Evolutionary conservation across 2,888 invertebrate genomes (phyloP).

Genomic region (Prosopocoilus inquinatus): DNA sequence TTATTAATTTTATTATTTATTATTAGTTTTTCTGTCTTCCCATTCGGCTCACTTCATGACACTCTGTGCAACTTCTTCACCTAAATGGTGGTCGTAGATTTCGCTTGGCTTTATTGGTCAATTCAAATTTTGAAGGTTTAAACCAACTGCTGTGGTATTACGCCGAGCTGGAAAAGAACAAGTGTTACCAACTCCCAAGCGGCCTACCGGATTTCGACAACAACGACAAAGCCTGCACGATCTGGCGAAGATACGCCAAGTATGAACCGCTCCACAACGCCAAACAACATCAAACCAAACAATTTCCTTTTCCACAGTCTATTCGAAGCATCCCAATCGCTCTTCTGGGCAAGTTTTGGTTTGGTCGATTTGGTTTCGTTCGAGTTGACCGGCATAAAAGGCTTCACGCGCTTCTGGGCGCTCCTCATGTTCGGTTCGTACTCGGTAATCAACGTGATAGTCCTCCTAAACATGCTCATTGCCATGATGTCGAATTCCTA

Average conservation of each 20-base stretch:
- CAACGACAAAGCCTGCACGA: slow-evolving; percentile 77
- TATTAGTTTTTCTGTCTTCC: too few species aligned
- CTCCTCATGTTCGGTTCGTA: slow-evolving; percentile 95
- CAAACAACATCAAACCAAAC: not conserved
- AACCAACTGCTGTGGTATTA: slow-evolving; percentile 94
- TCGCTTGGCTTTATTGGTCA: not conserved
- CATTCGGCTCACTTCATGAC: too few species aligned
- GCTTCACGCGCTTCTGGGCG: slow-evolving; percentile 92
- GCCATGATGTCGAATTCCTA: slow-evolving; percentile 99
- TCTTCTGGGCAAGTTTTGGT: slow-evolving; percentile 96
- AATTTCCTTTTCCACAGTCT: slow-evolving; percentile 59
- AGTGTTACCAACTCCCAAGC: slow-evolving; percentile 74
- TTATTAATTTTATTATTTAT: too few species aligned
- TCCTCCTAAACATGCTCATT: slow-evolving; percentile 88
- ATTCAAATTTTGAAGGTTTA: slow-evolving; percentile 57
- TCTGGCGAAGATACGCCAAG: slow-evolving; percentile 90
- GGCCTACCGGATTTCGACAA: slow-evolving; percentile 82
- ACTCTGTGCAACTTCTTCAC: too few species aligned
- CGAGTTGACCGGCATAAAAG: slow-evolving; percentile 83
- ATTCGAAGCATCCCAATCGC: slow-evolving; percentile 91
- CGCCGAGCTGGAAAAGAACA: slow-evolving; percentile 82
- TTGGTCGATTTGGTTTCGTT: slow-evolving; percentile 86
- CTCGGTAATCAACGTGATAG: slow-evolving; percentile 92
- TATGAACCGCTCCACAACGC: slow-evolving; percentile 47
- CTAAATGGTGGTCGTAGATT: too few species aligned